These are phyloP conservation scores for Odontomachus brunneus DNA, from an alignment of 1,140 invertebrate genomes.

Conservation along the genomic window DNA sequence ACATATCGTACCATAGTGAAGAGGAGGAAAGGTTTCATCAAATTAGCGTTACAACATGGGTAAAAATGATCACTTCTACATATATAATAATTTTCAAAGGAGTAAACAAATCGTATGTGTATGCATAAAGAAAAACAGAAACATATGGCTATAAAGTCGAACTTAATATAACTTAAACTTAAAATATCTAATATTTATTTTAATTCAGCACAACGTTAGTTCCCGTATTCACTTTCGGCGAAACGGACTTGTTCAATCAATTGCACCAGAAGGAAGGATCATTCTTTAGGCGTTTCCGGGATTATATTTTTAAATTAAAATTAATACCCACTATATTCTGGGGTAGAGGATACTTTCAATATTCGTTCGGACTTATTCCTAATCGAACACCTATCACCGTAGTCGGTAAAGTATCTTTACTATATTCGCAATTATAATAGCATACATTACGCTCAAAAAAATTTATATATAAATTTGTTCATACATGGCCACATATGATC, in stretches of 20 bases:
- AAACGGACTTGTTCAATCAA: conserved; percentile 95
- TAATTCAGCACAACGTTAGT: conserved; percentile 90
- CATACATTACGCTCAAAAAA: too few relatives aligned
- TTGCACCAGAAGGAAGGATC: conserved; percentile 90
- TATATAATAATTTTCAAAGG: background rate
- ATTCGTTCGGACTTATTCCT: conserved; percentile 94
- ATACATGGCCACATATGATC: too few relatives aligned
- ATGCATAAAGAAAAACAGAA: too few relatives aligned
- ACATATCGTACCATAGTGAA: conserved; percentile 90
- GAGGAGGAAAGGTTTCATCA: conserved; percentile 92
- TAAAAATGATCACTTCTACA: conserved; percentile 79
- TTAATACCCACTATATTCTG: conserved; percentile 92
- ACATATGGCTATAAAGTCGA: too few relatives aligned
- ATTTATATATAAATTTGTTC: too few relatives aligned
- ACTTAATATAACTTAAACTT: too few relatives aligned
- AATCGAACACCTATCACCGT: conserved; percentile 91
- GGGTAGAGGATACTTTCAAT: conserved; percentile 96
- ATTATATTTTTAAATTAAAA: conserved; percentile 89
- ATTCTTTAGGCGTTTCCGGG: conserved; percentile 89
- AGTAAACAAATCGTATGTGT: too few relatives aligned
- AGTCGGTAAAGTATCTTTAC: conserved; percentile 90
- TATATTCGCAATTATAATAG: too few relatives aligned
- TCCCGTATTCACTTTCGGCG: conserved; percentile 96
- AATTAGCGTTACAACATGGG: conserved; percentile 92
- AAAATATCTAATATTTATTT: conserved; percentile 14